Percentiles rank a stretch among this genome's conserved stretches.
These are phyloP conservation scores for Enteromius unitaeniatus DNA, from an alignment of 2,797 vertebrate genomes.

Conservation along the genomic window DNA sequence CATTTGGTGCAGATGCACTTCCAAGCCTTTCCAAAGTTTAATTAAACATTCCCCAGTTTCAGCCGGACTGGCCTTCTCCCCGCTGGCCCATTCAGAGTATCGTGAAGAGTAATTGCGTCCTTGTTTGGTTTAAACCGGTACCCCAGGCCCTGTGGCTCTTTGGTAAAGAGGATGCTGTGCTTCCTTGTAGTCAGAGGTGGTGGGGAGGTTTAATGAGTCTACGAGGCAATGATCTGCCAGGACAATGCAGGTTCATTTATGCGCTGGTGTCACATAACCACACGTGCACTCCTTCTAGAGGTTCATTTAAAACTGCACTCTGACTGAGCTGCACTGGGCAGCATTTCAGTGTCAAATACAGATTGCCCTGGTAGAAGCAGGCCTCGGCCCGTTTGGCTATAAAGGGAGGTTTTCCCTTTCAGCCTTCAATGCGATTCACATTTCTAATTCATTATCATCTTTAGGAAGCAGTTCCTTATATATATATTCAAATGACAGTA, in stretches of 20 bases:
- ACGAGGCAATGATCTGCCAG: constrained; percentile 51
- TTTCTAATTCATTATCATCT: constrained; percentile 51
- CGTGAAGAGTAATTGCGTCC: constrained; percentile 65
- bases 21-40: constrained; percentile 66
- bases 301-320: constrained; percentile 46
- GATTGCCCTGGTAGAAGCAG: background rate
- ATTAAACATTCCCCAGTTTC: constrained; percentile 67
- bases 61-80: constrained; percentile 58
- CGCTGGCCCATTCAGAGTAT: constrained; percentile 55
- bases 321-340: background rate
- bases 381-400: background rate
- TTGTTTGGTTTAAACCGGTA: constrained; percentile 65
- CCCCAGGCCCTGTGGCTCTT: constrained; percentile 46
- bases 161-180: constrained; percentile 55
- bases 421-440: background rate
- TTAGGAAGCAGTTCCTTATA: constrained; percentile 39
- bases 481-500: constrained; percentile 55
- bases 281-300: constrained; percentile 29
- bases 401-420: background rate
- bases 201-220: constrained; percentile 61
- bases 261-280: constrained; percentile 54
- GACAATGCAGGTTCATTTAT: constrained; percentile 53
- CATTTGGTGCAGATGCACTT: constrained; percentile 67
- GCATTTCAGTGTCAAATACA: constrained; percentile 3
- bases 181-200: constrained; percentile 49